Conservation (phyloP, 2,888 invertebrate genomes). For the Cordilura impudica region DNA sequence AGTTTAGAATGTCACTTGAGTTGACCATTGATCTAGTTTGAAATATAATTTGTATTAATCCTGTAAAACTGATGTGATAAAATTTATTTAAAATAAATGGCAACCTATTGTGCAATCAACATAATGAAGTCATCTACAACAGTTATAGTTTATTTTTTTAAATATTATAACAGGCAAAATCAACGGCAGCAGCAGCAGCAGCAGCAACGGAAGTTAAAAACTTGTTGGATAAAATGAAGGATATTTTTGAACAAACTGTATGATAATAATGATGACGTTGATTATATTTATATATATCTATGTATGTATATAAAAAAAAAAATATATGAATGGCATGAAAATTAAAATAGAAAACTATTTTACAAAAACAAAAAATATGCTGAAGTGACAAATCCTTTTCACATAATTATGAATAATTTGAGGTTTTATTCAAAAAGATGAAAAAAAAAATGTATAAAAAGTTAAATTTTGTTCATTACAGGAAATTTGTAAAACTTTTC, state of each 20-base stretch:
- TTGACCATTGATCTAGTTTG: too few relatives aligned
- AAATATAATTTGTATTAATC: too few relatives aligned
- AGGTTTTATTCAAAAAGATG: background rate
- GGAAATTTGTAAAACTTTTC: background rate
- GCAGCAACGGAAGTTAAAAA: slow-evolving; percentile 13
- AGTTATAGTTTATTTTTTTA: too few relatives aligned
- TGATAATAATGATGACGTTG: background rate
- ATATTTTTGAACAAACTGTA: background rate
- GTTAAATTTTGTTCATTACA: background rate
- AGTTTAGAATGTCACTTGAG: too few relatives aligned
- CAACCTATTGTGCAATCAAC: background rate
- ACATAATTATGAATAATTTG: slow-evolving; percentile 32
- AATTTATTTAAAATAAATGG: too few relatives aligned
- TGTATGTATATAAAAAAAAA: background rate
- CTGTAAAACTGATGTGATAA: too few relatives aligned
- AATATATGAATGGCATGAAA: slow-evolving; percentile 11
- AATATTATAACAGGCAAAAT: background rate
- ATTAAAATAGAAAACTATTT: background rate
- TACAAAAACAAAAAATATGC: slow-evolving; percentile 1
- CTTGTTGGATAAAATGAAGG: background rate
- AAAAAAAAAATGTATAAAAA: background rate
- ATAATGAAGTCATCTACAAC: background rate
- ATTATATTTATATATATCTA: too few relatives aligned
- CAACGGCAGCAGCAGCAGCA: background rate
- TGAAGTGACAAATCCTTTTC: slow-evolving; percentile 35